phyloP scores from a whole-genome alignment of 1,140 invertebrate genomes.

The Wasmannia auropunctata region DNA sequence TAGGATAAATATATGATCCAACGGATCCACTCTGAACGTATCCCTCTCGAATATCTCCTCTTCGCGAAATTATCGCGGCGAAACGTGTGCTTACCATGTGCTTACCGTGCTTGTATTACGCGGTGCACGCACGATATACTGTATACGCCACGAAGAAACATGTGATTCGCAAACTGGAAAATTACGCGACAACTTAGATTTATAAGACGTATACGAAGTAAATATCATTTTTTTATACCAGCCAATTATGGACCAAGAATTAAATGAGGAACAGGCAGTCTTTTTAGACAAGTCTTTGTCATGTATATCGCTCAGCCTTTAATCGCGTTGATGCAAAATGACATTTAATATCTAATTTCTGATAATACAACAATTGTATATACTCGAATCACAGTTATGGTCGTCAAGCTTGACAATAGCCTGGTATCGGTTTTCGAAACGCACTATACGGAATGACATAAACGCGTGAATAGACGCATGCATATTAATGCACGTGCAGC shows the following conservation, averaged over 20 bases:
- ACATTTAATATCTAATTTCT: neutral
- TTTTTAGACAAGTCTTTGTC: neutral
- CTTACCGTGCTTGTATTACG: neutral
- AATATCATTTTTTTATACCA: neutral
- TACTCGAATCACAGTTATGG: neutral
- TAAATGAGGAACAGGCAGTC: neutral
- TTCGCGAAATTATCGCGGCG: slow-evolving; percentile 46
- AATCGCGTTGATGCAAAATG: neutral
- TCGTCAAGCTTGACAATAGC: neutral
- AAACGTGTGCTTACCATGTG: no score
- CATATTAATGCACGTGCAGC: slow-evolving; percentile 1
- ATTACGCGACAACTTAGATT: neutral
- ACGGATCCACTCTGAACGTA: slow-evolving; percentile 53
- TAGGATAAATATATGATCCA: slow-evolving; percentile 67
- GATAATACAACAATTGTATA: neutral
- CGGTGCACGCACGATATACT: neutral
- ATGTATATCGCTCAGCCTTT: neutral
- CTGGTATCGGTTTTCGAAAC: neutral
- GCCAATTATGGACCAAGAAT: neutral
- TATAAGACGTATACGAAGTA: no score
- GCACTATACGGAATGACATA: neutral
- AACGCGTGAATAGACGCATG: neutral
- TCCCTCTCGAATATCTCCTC: slow-evolving; percentile 27
- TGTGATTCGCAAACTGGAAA: neutral
- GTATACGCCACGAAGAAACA: neutral